Evolutionary conservation across 2,113 vertebrate genomes (phyloP).

Genomic region (Eurypyga helias): DNA sequence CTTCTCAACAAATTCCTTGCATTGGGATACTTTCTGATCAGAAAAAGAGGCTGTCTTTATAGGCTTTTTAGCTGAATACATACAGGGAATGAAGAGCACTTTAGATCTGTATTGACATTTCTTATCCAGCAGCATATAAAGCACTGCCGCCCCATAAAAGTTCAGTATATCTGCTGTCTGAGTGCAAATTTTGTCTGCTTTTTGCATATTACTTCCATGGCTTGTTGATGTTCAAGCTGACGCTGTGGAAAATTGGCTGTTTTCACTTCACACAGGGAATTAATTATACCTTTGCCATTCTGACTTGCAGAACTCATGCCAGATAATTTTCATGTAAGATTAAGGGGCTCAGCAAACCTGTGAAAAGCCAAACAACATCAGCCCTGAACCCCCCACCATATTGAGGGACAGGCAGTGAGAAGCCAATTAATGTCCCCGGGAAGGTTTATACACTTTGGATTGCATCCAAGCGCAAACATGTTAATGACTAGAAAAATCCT

Average conservation of each 20-base stretch:
- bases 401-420: neutral
- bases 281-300: constrained; percentile 21
- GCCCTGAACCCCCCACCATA: fast-evolving
- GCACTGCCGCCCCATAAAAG: neutral
- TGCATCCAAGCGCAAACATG: neutral
- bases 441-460: constrained; percentile 21
- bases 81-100: neutral
- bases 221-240: constrained; percentile 10
- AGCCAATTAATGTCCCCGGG: neutral
- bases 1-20: neutral
- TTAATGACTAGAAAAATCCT: neutral
- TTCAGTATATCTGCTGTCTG: neutral
- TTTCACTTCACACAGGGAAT: constrained; percentile 36
- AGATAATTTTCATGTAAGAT: constrained; percentile 7
- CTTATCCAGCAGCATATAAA: neutral
- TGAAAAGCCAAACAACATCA: neutral
- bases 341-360: neutral
- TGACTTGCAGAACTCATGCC: constrained; percentile 18
- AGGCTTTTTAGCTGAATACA: neutral
- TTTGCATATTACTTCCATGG: neutral
- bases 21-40: neutral
- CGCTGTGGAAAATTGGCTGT: neutral
- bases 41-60: neutral
- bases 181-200: neutral
- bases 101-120: neutral